A percentile compares a stretch with the other conserved stretches of the same genome.
Conservation (phyloP, 2,113 vertebrate species). For the Triplophysa rosa region DNA sequence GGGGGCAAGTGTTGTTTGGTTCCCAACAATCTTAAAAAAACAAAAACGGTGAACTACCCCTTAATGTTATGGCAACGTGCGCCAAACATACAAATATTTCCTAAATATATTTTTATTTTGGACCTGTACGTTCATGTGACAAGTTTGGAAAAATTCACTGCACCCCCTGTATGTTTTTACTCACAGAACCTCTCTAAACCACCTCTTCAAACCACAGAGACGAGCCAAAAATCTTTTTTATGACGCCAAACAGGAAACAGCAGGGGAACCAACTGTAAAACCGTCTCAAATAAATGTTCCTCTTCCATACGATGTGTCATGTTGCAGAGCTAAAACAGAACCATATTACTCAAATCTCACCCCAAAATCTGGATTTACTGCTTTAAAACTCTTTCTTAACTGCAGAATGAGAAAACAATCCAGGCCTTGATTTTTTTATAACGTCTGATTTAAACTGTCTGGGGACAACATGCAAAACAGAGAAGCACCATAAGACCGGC, state of each 20-base stretch:
- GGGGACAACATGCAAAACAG: constrained; percentile 7
- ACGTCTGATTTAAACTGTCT: not conserved
- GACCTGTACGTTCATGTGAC: not conserved
- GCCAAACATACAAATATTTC: too few species aligned
- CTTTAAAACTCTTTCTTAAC: not conserved
- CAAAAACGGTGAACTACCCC: too few species aligned
- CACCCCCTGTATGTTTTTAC: not conserved
- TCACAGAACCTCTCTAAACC: not conserved
- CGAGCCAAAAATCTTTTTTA: not conserved
- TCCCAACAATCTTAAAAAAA: too few species aligned
- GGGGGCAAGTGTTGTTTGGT: too few species aligned
- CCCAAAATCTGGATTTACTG: not conserved
- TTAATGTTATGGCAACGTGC: too few species aligned
- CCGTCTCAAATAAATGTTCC: not conserved
- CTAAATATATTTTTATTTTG: too few species aligned
- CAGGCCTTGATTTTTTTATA: not conserved
- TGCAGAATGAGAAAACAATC: not conserved
- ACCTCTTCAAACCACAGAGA: not conserved
- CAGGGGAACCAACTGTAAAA: constrained; percentile 10
- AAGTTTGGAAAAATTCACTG: not conserved
- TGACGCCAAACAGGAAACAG: constrained; percentile 6
- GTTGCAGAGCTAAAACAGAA: constrained; percentile 1
- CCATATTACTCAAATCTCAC: not conserved
- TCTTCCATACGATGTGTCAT: not conserved
- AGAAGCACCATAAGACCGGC: not conserved